Conservation (phyloP, 2,888 invertebrate genomes). For the Cyclophora albipunctata region DNA sequence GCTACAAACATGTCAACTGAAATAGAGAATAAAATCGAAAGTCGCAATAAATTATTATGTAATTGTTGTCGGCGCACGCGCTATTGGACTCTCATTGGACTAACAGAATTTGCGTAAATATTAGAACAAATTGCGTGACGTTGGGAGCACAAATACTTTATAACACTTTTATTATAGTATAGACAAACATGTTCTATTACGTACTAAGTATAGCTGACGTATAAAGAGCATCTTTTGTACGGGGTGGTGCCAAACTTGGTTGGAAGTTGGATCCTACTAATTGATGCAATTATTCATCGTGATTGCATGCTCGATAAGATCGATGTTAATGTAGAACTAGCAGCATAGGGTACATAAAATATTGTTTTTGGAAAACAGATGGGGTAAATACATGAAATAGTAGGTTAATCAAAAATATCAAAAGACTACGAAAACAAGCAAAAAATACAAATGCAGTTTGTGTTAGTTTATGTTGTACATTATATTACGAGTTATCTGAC, state of each 20-base stretch:
- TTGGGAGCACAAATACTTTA: slow-evolving; percentile 2
- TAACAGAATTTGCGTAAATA: slow-evolving; percentile 10
- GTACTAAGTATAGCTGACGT: slow-evolving; percentile 1
- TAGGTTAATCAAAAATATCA: too few species aligned
- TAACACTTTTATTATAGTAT: background rate
- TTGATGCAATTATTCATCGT: slow-evolving; percentile 13
- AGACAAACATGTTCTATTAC: background rate
- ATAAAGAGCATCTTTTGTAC: background rate
- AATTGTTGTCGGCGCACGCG: slow-evolving; percentile 1
- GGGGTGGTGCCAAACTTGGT: slow-evolving; percentile 13
- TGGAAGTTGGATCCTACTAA: slow-evolving; percentile 3
- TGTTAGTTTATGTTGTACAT: too few species aligned
- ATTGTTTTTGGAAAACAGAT: too few species aligned
- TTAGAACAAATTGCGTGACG: slow-evolving; percentile 5
- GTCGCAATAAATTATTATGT: slow-evolving; percentile 10
- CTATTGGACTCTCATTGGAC: slow-evolving; percentile 2
- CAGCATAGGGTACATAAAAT: too few species aligned
- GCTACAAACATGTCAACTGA: background rate
- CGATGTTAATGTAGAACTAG: background rate
- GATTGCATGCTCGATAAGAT: slow-evolving; percentile 1
- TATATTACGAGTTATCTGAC: too few species aligned
- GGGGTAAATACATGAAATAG: too few species aligned
- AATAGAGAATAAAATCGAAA: slow-evolving; percentile 6
- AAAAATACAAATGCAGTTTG: too few species aligned
- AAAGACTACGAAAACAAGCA: too few species aligned